Percentiles rank a stretch among this genome's conserved stretches.
Evolutionary conservation across 2,113 vertebrate genomes (phyloP).

Genomic region (Catharus bicknelli): DNA sequence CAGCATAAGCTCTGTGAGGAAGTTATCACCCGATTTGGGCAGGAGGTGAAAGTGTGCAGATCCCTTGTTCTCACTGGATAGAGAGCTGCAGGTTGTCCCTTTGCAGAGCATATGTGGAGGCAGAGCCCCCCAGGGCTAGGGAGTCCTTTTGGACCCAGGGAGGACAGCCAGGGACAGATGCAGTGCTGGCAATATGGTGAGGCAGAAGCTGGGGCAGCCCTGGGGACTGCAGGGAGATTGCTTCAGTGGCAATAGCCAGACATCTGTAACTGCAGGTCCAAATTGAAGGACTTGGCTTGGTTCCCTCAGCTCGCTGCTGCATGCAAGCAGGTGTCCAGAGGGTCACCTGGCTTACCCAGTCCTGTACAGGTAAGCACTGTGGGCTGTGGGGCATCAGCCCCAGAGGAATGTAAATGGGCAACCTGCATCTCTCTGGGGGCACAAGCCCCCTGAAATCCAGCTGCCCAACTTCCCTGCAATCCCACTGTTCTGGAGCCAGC

Average conservation of each 20-base stretch:
- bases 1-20: not conserved
- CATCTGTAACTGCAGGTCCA: not conserved
- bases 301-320: not conserved
- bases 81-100: not conserved
- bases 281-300: not conserved
- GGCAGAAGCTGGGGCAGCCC: not conserved
- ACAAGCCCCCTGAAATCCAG: not conserved
- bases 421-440: not conserved
- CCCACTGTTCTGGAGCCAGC: not conserved
- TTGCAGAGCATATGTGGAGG: fast-evolving
- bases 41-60: not conserved
- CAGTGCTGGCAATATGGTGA: not conserved
- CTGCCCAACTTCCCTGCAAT: not conserved
- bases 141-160: fast-evolving
- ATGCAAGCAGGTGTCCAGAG: not conserved
- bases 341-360: not conserved
- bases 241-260: not conserved
- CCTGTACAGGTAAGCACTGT: not conserved
- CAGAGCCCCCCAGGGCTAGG: not conserved
- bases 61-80: not conserved
- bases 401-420: not conserved
- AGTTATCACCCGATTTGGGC: fast-evolving
- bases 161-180: not conserved
- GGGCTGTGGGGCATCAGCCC: not conserved
- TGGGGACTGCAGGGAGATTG: not conserved